A percentile compares a stretch with the other conserved stretches of the same genome.
Evolutionary conservation across 1,140 invertebrate genomes (phyloP).

Genomic region (Calycopis cecrops): DNA sequence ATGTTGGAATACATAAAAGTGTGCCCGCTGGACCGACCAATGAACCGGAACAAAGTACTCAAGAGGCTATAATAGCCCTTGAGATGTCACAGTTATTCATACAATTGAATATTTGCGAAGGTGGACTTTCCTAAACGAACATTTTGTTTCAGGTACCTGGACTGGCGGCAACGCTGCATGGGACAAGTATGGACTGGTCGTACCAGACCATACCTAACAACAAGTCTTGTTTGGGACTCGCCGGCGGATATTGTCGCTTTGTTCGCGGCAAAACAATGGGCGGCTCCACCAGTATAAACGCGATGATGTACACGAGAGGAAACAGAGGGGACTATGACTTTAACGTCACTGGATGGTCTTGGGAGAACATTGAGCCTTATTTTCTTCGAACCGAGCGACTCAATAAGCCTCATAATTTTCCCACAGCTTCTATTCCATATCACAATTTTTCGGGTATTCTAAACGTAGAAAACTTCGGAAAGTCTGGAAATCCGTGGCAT

Average conservation of each 20-base stretch:
- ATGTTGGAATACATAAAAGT: too few relatives aligned
- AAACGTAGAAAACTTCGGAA: slow-evolving; percentile 76
- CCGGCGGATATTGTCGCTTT: slow-evolving; percentile 36
- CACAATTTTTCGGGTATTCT: slow-evolving; percentile 77
- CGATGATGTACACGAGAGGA: slow-evolving; percentile 88
- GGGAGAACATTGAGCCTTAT: slow-evolving; percentile 16
- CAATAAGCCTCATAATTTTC: slow-evolving; percentile 27
- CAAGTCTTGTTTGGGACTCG: slow-evolving; percentile 37
- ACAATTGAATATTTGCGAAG: not conserved
- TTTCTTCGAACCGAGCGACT: slow-evolving; percentile 30
- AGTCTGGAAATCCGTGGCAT: slow-evolving; percentile 72
- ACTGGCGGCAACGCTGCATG: slow-evolving; percentile 25
- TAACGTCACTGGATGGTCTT: slow-evolving; percentile 41
- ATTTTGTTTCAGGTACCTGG: slow-evolving; percentile 42
- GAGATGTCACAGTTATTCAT: too few relatives aligned
- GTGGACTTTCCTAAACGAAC: not conserved
- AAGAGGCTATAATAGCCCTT: too few relatives aligned
- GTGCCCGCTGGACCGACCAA: too few relatives aligned
- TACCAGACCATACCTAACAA: slow-evolving; percentile 45
- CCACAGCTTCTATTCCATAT: slow-evolving; percentile 45
- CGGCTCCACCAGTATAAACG: slow-evolving; percentile 85
- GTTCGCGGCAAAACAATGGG: slow-evolving; percentile 77
- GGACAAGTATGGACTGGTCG: slow-evolving; percentile 38
- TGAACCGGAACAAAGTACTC: too few relatives aligned
- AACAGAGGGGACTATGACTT: slow-evolving; percentile 78